Evolutionary conservation across 2,888 invertebrate genomes (phyloP).

Genomic region (Phyto melanocephala): DNA sequence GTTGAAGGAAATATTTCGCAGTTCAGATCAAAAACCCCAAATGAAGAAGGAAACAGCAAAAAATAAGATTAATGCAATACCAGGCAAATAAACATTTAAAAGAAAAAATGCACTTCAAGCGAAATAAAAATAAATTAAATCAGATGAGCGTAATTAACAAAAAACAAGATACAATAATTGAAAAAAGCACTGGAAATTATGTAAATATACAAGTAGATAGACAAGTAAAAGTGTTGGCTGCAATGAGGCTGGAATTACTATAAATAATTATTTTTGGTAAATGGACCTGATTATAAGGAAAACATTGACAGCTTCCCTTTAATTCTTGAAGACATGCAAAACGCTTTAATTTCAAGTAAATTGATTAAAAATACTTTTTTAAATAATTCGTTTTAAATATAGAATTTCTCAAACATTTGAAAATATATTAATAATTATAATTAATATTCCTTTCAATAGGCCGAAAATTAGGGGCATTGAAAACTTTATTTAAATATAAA

Average conservation of each 20-base stretch:
- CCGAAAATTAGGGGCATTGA: too few species aligned
- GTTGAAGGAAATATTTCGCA: neutral
- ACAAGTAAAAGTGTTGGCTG: neutral
- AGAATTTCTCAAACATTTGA: too few species aligned
- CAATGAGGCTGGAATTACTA: neutral
- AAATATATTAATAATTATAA: too few species aligned
- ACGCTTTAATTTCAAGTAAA: too few species aligned
- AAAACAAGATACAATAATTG: conserved; percentile 48
- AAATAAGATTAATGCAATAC: conserved; percentile 55
- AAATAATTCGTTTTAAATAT: too few species aligned
- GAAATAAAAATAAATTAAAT: conserved; percentile 39
- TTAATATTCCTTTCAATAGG: too few species aligned
- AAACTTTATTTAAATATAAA: too few species aligned
- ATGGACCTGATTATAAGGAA: too few species aligned
- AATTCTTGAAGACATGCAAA: too few species aligned
- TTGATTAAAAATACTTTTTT: too few species aligned
- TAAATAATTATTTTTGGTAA: neutral
- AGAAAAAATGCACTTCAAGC: conserved; percentile 12
- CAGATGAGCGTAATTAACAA: conserved; percentile 51
- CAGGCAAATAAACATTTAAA: neutral
- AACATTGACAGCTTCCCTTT: too few species aligned
- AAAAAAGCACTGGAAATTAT: neutral
- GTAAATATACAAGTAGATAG: neutral
- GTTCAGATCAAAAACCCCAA: conserved; percentile 2
- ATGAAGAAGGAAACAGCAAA: neutral